Evolutionary conservation across 2,113 vertebrate genomes (phyloP), one percentile per base, ranked within the genome.

Genomic region (Entelurus aequoreus): DNA sequence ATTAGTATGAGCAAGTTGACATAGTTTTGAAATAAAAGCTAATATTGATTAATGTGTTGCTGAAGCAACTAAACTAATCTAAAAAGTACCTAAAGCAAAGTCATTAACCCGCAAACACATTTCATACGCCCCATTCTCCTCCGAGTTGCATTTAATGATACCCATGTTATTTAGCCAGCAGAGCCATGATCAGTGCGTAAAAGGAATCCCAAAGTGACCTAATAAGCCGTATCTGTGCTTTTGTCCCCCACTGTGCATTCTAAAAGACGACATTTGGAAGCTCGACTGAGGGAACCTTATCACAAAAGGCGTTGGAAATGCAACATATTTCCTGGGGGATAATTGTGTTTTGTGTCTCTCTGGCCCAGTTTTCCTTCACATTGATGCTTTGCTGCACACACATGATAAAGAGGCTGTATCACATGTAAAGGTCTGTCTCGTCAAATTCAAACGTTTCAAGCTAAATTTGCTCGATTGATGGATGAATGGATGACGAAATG

Each of bases 271-370:
- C 15, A 62, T 68, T 58, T 56, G 65, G 58, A 76, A 54, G 63
- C 69, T 67, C 46, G 50, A 78, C 80, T 82, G 53, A 77, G 73
- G 66, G 72, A 83, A 77, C 69, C 72, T 82, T 85, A 83, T 81
- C 74, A 75, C 72, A 86, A 87, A 85, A 84, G 84, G 84, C 28
- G 58, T 66, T 38, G 58, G 62, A 79, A 77, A 87, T 83, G 80
- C 83, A 75, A 84, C 81, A 82, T 77, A 74, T 84, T 82, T 90
- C 87, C 76, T 76, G 54, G 7, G 83, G 88, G 84, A 79, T 58
- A 61, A 72, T 74, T 72, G 60, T 59, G 76, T 74, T 84, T 81
- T 81, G 76, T 74, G 75, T 81, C 71, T 78, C 63, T 16, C 62
- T 84, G 86, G 83, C 84, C 88, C 79, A 88, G 60, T 88, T 88